Percentiles rank a stretch among this genome's conserved stretches.
Conservation (phyloP, 1,140 invertebrate species). For the Brachionus plicatilis region DNA sequence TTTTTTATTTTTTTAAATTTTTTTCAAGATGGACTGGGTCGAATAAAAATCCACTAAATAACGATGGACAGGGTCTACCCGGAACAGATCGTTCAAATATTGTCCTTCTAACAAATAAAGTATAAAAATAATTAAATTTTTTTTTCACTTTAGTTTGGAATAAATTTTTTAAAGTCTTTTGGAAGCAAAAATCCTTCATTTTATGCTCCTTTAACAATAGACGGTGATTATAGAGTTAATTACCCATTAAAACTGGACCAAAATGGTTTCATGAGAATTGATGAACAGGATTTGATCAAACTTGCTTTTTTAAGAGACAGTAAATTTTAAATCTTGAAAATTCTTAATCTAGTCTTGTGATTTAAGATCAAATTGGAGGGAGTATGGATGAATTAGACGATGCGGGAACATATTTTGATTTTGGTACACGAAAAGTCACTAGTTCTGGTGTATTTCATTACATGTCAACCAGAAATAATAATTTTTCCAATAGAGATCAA, state of each 20-base stretch:
- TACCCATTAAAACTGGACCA: not conserved
- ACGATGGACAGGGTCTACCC: conserved; percentile 51
- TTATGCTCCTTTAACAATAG: not conserved
- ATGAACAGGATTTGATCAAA: not conserved
- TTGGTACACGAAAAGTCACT: conserved; percentile 46
- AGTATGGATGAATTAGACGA: conserved; percentile 47
- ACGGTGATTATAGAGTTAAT: not conserved
- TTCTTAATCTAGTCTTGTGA: not conserved
- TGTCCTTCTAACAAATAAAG: conserved; percentile 46
- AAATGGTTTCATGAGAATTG: not conserved
- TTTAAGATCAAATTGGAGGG: not conserved
- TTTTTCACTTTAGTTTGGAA: too few relatives aligned
- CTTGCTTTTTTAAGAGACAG: not conserved
- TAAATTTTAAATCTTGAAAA: not conserved
- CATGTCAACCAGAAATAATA: conserved; percentile 54
- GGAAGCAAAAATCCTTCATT: not conserved
- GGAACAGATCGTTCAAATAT: conserved; percentile 52
- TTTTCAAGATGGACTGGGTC: conserved; percentile 52
- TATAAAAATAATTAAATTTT: not conserved
- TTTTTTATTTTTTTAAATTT: conserved; percentile 47
- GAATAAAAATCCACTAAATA: conserved; percentile 47
- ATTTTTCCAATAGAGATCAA: conserved; percentile 55
- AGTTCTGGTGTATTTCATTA: conserved; percentile 48
- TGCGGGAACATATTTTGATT: conserved; percentile 54
- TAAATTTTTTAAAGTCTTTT: not conserved